Conservation (phyloP, 2,797 vertebrate species). For the Nothura maculosa region DNA sequence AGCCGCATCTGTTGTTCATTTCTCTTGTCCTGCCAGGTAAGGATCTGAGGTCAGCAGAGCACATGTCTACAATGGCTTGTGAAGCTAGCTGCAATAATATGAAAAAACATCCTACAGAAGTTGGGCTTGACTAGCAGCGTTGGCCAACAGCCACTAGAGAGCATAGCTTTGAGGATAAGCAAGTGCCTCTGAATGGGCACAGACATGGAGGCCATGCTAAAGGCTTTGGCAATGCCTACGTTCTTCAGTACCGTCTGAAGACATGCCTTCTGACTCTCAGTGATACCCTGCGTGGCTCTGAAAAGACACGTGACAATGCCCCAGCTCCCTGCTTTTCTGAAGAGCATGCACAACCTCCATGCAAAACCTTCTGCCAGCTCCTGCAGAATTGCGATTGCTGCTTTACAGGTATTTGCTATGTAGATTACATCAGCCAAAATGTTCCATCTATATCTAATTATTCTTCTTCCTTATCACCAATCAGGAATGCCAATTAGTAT, state of each 20-base stretch:
- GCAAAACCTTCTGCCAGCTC: not conserved
- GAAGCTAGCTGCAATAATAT: accelerated
- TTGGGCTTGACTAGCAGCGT: not conserved
- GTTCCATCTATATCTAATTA: conserved; percentile 30
- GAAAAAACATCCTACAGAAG: not conserved
- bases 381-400: not conserved
- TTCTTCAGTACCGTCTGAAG: not conserved
- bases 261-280: accelerated
- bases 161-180: accelerated
- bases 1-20: conserved; percentile 16
- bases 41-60: not conserved
- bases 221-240: not conserved
- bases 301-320: not conserved
- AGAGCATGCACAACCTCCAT: not conserved
- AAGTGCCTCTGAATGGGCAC: not conserved
- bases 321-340: not conserved
- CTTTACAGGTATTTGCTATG: not conserved
- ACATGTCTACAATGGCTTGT: not conserved
- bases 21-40: not conserved
- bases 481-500: conserved; percentile 59
- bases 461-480: conserved; percentile 50
- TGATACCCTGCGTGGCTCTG: not conserved
- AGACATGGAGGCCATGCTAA: accelerated
- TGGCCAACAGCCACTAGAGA: not conserved
- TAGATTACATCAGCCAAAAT: conserved; percentile 13